Evolutionary conservation across 2,888 invertebrate species (phyloP), one percentile per base, ranked within the genome.

Genomic region (Lasiommata megera): DNA sequence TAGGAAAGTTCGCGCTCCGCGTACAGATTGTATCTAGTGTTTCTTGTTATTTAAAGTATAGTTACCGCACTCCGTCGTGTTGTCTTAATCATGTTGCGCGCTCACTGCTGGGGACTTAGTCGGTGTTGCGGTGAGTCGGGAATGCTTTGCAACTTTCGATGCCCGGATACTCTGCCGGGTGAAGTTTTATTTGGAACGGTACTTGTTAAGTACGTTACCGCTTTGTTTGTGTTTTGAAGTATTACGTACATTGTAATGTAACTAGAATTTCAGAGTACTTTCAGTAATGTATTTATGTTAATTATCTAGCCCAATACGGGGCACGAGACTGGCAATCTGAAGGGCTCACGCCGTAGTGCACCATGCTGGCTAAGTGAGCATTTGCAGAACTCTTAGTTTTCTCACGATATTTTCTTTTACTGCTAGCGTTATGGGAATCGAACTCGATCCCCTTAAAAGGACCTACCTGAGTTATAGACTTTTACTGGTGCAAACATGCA

Each of bases 21-120:
- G 75, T 73, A 67, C 63, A 67, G 72, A 73, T 76, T 71, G 68
- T 67, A 70, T 69, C 68, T 68, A 68, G 66, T 69, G 69, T 65
- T 70, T 61, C 66, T 66, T 69, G 67, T 63, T 67, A 58, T 61
- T 60, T 62, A 58, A 58, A 60, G 60, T 58, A 44, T 56, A 50
- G 53, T 58, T 61, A 57, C 44, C 51, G 44, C 52, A 8, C 37
- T 44, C 44, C 14, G 40, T 55, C 56, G 54, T 61, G 53, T 56
- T 56, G 59, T 51, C 60, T 65, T 63, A 63, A 63, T 60, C 55
- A 61, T 54, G 54, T 56, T 60, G 56, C 52, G 54, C 52, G 46
- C 46, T 53, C 46, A 16, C 48, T 40, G 54, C 51, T 52, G 23
- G 23, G 37, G 53, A 54, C 50, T 48, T 56, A 53, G 23, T 48